A percentile compares a stretch with the other conserved stretches of the same genome.
These are phyloP conservation scores for Catharus fuscescens DNA, from an alignment of 2,113 vertebrate species.

Conservation along the genomic window DNA sequence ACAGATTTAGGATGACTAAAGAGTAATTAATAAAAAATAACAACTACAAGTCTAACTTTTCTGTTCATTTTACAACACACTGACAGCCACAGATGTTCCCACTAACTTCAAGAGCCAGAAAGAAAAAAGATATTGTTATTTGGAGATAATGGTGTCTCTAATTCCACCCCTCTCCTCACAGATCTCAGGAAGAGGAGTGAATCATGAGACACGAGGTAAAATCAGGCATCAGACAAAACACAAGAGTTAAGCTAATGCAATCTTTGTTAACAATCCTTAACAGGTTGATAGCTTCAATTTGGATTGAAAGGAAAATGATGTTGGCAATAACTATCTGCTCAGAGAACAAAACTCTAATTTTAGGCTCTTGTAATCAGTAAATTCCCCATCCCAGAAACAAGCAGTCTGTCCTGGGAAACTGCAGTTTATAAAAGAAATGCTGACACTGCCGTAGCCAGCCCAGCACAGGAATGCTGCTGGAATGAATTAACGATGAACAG, in stretches of 20 bases:
- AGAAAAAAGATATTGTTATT: background rate
- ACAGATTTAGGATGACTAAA: background rate
- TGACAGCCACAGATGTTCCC: background rate
- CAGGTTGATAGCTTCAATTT: background rate
- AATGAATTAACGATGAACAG: background rate
- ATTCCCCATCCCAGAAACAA: background rate
- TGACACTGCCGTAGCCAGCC: conserved; percentile 10
- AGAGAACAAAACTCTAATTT: background rate
- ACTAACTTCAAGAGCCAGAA: background rate
- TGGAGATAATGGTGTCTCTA: background rate
- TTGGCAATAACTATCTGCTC: background rate
- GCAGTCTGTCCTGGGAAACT: background rate
- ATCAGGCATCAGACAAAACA: background rate
- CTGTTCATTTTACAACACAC: background rate
- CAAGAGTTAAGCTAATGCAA: background rate
- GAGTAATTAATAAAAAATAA: background rate
- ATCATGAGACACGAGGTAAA: background rate
- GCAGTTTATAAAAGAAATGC: conserved; percentile 33
- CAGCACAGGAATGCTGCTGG: background rate
- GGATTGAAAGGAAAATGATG: too few relatives aligned
- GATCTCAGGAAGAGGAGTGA: background rate
- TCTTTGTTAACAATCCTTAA: background rate
- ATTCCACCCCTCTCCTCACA: background rate
- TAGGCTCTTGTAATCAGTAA: background rate
- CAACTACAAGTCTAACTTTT: background rate